Evolutionary conservation across 2,113 vertebrate genomes (phyloP).

Genomic region (Coracopsis vasa): DNA sequence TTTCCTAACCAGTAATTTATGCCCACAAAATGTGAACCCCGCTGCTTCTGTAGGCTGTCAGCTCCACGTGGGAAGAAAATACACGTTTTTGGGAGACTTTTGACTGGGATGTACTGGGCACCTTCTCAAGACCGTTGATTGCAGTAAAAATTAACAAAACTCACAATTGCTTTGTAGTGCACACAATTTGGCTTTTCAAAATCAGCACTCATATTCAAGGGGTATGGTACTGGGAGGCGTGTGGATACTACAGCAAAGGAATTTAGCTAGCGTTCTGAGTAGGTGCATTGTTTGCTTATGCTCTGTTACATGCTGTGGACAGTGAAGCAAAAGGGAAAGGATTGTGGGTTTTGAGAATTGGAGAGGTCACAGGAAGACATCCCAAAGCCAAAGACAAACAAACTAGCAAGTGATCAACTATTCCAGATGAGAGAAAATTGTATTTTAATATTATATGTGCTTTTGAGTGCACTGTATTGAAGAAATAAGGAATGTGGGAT

Average conservation of each 20-base stretch:
- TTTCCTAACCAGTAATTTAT: slow-evolving; percentile 1
- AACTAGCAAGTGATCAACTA: not conserved
- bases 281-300: not conserved
- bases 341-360: not conserved
- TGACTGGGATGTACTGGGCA: not conserved
- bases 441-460: not conserved
- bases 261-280: not conserved
- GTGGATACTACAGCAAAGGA: not conserved
- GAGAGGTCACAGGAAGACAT: not conserved
- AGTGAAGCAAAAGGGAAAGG: not conserved
- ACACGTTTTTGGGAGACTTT: not conserved
- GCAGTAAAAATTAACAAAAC: not conserved
- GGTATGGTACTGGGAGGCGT: not conserved
- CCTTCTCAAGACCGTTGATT: not conserved
- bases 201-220: not conserved
- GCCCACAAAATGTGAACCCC: not conserved
- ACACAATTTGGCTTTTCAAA: not conserved
- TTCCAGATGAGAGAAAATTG: not conserved
- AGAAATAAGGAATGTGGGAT: not conserved
- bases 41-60: not conserved
- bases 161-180: not conserved
- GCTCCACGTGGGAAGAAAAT: not conserved
- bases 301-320: not conserved
- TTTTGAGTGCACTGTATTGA: not conserved
- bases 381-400: not conserved